Percentiles rank a stretch among this genome's conserved stretches.
Conservation (phyloP, 2,888 invertebrate genomes). For the Podotricha telesiphe region DNA sequence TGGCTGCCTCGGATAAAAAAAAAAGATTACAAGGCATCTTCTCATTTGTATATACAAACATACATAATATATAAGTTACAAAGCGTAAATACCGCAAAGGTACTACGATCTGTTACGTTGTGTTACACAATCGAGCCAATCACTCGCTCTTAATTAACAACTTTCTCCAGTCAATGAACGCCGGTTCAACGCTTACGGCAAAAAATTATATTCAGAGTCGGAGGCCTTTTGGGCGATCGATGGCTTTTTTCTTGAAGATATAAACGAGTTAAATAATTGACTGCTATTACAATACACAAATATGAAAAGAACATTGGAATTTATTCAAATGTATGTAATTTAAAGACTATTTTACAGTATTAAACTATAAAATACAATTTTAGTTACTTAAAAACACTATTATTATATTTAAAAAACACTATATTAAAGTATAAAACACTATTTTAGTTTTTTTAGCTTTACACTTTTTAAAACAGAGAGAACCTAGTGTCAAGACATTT, state of each 20-base stretch:
- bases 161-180: slow-evolving; percentile 80
- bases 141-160: slow-evolving; percentile 72
- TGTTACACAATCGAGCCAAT: slow-evolving; percentile 73
- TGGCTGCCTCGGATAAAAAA: too few species aligned
- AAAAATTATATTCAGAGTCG: slow-evolving; percentile 24
- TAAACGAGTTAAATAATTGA: slow-evolving; percentile 1
- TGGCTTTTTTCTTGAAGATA: slow-evolving; percentile 1
- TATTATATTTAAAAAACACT: too few species aligned
- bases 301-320: neutral
- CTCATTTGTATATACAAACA: neutral
- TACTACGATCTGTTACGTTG: slow-evolving; percentile 55
- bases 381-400: too few species aligned
- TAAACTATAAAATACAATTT: too few species aligned
- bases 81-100: slow-evolving; percentile 16
- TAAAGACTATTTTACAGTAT: too few species aligned
- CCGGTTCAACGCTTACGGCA: slow-evolving; percentile 23
- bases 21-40: neutral
- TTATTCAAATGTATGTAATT: neutral
- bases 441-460: too few species aligned
- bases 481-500: too few species aligned
- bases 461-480: too few species aligned
- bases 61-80: neutral
- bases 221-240: slow-evolving; percentile 27
- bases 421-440: too few species aligned
- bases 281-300: neutral